Evolutionary conservation across 2,797 vertebrate species (phyloP).

Genomic region (Pogonophryne albipinna): DNA sequence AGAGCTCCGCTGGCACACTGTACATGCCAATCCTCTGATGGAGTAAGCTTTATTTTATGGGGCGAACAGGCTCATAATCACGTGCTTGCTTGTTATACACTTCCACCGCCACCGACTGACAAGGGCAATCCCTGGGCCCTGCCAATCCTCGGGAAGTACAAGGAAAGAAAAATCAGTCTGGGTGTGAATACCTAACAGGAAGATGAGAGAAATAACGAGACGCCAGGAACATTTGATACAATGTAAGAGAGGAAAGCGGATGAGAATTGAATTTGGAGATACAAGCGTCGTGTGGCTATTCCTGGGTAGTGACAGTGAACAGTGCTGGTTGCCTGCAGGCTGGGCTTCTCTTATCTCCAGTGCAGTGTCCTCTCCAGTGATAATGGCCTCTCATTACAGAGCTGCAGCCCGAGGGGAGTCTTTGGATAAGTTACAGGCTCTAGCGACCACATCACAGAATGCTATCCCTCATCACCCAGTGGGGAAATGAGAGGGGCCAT

Average conservation of each 20-base stretch:
- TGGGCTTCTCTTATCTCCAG: constrained; percentile 62
- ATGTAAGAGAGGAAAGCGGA: constrained; percentile 48
- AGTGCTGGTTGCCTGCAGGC: constrained; percentile 31
- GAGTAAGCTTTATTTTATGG: constrained; percentile 30
- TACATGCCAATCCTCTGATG: constrained; percentile 73
- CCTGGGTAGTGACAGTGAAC: constrained; percentile 52
- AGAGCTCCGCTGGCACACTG: constrained; percentile 47
- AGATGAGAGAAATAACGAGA: constrained; percentile 14
- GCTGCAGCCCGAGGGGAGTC: constrained; percentile 51
- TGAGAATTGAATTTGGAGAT: constrained; percentile 61
- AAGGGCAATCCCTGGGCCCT: constrained; percentile 48
- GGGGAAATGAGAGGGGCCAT: constrained; percentile 11
- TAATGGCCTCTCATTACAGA: constrained; percentile 75
- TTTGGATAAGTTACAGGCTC: constrained; percentile 47
- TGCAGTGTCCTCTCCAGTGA: constrained; percentile 53
- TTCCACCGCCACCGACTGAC: constrained; percentile 38
- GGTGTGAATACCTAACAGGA: constrained; percentile 33
- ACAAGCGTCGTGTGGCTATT: constrained; percentile 59
- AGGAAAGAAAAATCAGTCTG: constrained; percentile 6
- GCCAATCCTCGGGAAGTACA: constrained; percentile 33
- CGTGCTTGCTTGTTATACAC: constrained; percentile 58
- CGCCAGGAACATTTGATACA: constrained; percentile 59
- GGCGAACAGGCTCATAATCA: constrained; percentile 49
- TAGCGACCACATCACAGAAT: constrained; percentile 47
- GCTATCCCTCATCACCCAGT: constrained; percentile 27